A percentile compares a stretch with the other conserved stretches of the same genome.
Conservation (phyloP, 2,113 vertebrate genomes). For the Saguinus imperator region DNA sequence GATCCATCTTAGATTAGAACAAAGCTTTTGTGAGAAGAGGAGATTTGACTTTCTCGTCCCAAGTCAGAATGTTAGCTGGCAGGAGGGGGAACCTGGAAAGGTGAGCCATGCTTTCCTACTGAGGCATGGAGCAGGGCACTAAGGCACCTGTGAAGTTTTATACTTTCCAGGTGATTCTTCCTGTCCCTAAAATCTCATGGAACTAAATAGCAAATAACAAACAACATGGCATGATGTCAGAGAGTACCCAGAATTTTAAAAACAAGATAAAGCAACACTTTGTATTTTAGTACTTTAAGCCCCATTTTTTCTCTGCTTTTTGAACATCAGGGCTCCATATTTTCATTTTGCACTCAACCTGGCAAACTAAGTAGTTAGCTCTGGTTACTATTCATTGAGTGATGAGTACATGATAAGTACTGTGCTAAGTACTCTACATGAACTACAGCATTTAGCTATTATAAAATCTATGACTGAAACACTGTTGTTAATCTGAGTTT, state of each 20-base stretch:
- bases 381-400: not conserved
- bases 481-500: not conserved
- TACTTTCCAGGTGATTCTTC: not conserved
- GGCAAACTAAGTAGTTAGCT: not conserved
- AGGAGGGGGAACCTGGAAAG: accelerated
- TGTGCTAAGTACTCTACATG: not conserved
- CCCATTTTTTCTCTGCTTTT: not conserved
- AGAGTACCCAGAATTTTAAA: not conserved
- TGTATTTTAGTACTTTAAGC: not conserved
- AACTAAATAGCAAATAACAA: not conserved
- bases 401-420: not conserved
- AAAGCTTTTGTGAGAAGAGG: not conserved
- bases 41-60: not conserved
- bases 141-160: not conserved
- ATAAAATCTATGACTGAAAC: not conserved
- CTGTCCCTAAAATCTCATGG: not conserved
- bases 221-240: accelerated
- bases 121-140: no score
- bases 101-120: not conserved
- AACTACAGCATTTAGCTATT: not conserved
- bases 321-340: not conserved
- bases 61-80: not conserved
- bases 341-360: not conserved
- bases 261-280: not conserved
- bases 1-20: no score